These are phyloP conservation scores for Diaprepes abbreviatus DNA, from an alignment of 2,888 invertebrate genomes.

Conservation along the genomic window DNA sequence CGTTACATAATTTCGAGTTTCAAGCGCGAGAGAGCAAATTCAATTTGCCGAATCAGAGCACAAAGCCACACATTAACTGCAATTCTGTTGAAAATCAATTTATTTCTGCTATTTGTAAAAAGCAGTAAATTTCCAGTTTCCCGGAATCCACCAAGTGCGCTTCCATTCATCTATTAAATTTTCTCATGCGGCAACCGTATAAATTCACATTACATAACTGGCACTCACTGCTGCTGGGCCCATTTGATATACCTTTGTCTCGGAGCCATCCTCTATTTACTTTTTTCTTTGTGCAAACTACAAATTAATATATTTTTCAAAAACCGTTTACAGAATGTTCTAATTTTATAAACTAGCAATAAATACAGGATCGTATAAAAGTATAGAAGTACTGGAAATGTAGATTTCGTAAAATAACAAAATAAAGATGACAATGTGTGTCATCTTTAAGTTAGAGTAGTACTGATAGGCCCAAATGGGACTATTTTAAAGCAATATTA, in stretches of 20 bases:
- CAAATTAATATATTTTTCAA: no score
- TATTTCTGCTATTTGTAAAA: constrained; percentile 31
- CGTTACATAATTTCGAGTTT: neutral
- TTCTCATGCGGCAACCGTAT: constrained; percentile 31
- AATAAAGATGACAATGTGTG: no score
- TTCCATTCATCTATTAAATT: constrained; percentile 43
- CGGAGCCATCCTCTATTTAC: neutral
- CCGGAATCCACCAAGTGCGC: constrained; percentile 31
- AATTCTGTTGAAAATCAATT: constrained; percentile 39
- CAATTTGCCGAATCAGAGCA: constrained; percentile 31
- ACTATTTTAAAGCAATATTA: no score
- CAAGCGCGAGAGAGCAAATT: constrained; percentile 22
- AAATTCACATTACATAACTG: constrained; percentile 20
- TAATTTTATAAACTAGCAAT: no score
- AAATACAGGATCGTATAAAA: no score
- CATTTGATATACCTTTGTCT: neutral
- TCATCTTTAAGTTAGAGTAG: no score
- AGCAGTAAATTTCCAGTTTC: constrained; percentile 38
- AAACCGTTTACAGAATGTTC: no score
- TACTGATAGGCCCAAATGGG: no score
- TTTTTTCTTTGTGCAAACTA: no score
- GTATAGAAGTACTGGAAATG: no score
- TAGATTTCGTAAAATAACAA: no score
- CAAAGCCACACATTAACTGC: constrained; percentile 40
- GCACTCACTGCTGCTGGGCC: neutral